Evolutionary conservation across 2,888 invertebrate genomes (phyloP).

Genomic region (Enoplolaimus lenunculus): DNA sequence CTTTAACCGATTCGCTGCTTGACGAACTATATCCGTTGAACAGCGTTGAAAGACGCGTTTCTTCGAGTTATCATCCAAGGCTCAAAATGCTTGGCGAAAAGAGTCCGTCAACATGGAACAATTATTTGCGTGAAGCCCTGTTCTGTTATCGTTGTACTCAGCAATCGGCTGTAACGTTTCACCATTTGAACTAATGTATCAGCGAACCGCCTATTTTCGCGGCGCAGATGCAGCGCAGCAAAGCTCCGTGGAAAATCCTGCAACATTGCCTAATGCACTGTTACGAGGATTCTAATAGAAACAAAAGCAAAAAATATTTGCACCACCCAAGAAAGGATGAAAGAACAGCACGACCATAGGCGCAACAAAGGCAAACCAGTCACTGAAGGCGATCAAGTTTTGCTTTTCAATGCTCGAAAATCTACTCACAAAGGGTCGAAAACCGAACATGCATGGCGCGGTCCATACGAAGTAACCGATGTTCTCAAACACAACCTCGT

Average conservation of each 20-base stretch:
- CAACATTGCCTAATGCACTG: neutral
- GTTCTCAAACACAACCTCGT: neutral
- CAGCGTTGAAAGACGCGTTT: neutral
- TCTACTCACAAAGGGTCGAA: neutral
- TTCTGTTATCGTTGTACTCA: neutral
- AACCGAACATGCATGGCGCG: neutral
- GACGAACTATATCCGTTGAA: neutral
- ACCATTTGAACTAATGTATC: neutral
- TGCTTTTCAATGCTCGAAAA: neutral
- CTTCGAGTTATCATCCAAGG: constrained; percentile 3
- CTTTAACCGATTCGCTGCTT: no score
- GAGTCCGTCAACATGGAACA: neutral
- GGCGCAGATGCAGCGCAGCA: neutral
- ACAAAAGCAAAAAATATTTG: neutral
- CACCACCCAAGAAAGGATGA: neutral
- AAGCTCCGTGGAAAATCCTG: neutral
- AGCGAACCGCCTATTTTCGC: neutral
- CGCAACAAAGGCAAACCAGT: neutral
- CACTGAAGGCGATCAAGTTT: neutral
- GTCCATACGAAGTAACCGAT: neutral
- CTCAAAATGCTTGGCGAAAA: neutral
- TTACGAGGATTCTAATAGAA: neutral
- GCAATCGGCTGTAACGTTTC: neutral
- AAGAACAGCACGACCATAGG: neutral
- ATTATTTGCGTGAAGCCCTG: neutral